Evolutionary conservation across 2,888 invertebrate genomes (phyloP).

Genomic region (Lithophane ornitopus): DNA sequence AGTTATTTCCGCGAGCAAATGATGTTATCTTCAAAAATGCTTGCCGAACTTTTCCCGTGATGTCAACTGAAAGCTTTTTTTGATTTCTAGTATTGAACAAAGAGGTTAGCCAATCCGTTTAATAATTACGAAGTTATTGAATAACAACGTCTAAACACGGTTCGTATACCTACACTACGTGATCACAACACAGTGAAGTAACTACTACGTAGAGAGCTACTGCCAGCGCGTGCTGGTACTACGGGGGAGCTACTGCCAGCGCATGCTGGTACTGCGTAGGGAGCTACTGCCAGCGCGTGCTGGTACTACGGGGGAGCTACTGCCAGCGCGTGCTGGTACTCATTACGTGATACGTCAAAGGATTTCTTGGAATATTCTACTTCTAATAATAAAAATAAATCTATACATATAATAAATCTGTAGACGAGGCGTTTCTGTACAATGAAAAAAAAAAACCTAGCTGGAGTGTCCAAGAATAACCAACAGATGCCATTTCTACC

Average conservation of each 20-base stretch:
- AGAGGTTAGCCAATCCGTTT: background rate
- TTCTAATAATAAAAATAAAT: no score
- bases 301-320: no score
- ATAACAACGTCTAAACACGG: background rate
- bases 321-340: no score
- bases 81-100: background rate
- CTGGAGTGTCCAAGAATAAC: no score
- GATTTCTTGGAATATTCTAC: background rate
- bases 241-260: no score
- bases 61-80: background rate
- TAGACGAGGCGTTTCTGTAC: no score
- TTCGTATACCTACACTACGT: background rate
- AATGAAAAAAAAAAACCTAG: no score
- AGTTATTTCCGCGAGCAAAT: constrained; percentile 19
- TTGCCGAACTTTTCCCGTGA: background rate
- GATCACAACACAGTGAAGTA: background rate
- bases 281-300: no score
- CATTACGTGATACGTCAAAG: background rate
- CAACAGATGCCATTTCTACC: no score
- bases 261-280: no score
- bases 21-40: constrained; percentile 16
- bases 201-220: no score
- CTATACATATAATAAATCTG: no score
- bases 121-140: background rate
- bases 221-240: background rate